These are phyloP conservation scores for Hyposoter didymator DNA, from an alignment of 2,888 invertebrate species.

Conservation along the genomic window DNA sequence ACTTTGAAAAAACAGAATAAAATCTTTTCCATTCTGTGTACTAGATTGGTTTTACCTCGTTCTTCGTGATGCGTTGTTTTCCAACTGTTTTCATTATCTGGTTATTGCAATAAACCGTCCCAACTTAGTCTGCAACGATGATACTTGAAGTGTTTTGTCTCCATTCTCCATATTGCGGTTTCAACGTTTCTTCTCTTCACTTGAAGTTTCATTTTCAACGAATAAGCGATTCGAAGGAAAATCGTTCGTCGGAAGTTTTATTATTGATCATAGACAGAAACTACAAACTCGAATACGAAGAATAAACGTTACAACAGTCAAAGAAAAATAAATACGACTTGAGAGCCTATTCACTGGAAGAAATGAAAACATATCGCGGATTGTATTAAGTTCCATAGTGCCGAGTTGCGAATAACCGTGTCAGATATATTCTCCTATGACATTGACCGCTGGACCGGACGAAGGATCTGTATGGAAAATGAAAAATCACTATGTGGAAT, in stretches of 20 bases:
- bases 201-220: neutral
- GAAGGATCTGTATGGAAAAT: too few relatives aligned
- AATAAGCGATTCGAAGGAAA: neutral
- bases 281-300: neutral
- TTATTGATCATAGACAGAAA: neutral
- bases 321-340: neutral
- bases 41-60: slow-evolving; percentile 39
- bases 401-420: neutral
- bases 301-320: neutral
- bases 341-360: neutral
- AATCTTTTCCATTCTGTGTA: neutral
- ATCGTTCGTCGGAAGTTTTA: neutral
- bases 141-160: neutral
- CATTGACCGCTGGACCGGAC: neutral
- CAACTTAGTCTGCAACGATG: slow-evolving; percentile 16
- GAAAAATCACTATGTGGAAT: too few relatives aligned
- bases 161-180: slow-evolving; percentile 12
- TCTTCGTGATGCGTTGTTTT: slow-evolving; percentile 40
- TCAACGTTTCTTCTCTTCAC: neutral
- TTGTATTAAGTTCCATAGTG: neutral
- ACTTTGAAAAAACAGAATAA: neutral
- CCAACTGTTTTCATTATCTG: slow-evolving; percentile 36
- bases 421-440: neutral
- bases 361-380: neutral
- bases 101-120: slow-evolving; percentile 11